A percentile compares a stretch with the other conserved stretches of the same genome.
These are phyloP conservation scores for Enteromius treurensis DNA, from an alignment of 2,797 vertebrate genomes.

Conservation along the genomic window DNA sequence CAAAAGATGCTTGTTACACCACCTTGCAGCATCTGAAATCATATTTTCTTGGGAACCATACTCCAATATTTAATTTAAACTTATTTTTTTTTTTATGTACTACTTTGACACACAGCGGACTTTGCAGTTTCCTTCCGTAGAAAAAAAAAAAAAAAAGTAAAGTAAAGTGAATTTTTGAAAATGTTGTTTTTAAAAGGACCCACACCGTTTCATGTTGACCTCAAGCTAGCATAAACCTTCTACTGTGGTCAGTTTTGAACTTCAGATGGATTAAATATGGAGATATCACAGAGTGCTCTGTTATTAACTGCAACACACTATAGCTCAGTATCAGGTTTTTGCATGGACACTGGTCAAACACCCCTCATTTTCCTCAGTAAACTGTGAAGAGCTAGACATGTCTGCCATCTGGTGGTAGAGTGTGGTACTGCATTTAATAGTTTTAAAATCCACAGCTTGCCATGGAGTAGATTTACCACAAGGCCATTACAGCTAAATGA, in stretches of 20 bases:
- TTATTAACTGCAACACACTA: not conserved
- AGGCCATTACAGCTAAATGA: not conserved
- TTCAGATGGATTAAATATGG: not conserved
- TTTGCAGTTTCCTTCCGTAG: not conserved
- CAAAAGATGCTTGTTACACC: not conserved
- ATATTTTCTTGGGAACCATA: not conserved
- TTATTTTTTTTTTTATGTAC: not conserved
- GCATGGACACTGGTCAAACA: not conserved
- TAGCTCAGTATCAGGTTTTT: not conserved
- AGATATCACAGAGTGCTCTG: not conserved
- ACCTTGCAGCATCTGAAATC: not conserved
- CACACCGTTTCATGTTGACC: no score
- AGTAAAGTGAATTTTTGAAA: no score
- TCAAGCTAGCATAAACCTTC: not conserved
- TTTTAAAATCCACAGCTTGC: not conserved
- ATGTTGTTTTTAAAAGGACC: no score
- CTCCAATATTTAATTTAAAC: no score
- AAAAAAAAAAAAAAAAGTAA: no score
- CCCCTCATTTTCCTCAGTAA: not conserved
- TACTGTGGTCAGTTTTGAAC: not conserved
- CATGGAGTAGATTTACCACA: not conserved
- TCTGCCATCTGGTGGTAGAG: slow-evolving; percentile 50
- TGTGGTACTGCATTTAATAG: not conserved
- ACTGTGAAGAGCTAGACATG: slow-evolving; percentile 9
- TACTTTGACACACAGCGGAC: not conserved